Percentiles rank a stretch among this genome's conserved stretches.
These are phyloP conservation scores for Callocephalon fimbriatum DNA, from an alignment of 2,113 vertebrate genomes.

Conservation along the genomic window DNA sequence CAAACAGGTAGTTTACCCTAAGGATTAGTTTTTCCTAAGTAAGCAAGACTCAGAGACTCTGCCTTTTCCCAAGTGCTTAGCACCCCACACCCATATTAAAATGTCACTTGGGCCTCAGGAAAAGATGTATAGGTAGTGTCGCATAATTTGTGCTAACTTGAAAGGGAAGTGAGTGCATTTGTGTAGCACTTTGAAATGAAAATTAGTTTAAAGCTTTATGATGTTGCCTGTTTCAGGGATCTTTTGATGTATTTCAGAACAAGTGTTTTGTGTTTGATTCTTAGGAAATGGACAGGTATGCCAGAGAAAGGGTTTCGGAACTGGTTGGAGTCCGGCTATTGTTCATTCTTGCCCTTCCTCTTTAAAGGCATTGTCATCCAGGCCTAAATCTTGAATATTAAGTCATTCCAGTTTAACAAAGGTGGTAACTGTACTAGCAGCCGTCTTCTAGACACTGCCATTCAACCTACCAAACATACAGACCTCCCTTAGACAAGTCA, in stretches of 20 bases:
- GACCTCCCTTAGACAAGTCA: not conserved
- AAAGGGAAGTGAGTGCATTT: not conserved
- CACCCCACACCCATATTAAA: not conserved
- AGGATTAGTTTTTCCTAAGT: not conserved
- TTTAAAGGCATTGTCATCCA: not conserved
- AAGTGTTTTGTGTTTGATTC: not conserved
- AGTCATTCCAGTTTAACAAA: not conserved
- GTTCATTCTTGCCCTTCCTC: not conserved
- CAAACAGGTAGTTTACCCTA: not conserved
- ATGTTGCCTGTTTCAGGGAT: not conserved
- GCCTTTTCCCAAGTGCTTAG: not conserved
- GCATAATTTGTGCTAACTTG: not conserved
- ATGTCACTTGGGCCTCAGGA: not conserved
- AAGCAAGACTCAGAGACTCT: not conserved
- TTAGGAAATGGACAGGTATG: not conserved
- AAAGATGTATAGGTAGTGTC: not conserved
- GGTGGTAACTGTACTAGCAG: not conserved
- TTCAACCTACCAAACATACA: not conserved
- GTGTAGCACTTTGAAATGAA: conserved; percentile 16
- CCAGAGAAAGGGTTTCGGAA: not conserved
- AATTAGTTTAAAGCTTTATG: not conserved
- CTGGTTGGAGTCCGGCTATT: not conserved
- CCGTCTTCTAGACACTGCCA: not conserved
- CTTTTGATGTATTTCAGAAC: conserved; percentile 18
- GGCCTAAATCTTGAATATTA: not conserved